Conservation (phyloP, 2,797 vertebrate genomes). For the Botia kubotai region DNA sequence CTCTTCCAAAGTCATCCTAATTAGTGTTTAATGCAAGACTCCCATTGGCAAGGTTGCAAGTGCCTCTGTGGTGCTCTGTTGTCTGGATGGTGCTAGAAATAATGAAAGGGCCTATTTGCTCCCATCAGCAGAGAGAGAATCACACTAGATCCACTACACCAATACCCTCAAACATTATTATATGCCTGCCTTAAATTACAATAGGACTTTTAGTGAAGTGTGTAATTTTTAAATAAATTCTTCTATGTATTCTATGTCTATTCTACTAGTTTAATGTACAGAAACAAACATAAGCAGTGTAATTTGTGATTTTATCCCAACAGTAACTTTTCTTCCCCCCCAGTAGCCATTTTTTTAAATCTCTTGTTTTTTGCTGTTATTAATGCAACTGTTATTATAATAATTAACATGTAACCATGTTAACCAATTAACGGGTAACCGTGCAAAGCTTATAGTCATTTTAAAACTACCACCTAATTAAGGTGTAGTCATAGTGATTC, state of each 20-base stretch:
- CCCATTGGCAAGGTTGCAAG: constrained; percentile 74
- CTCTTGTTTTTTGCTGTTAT: no score
- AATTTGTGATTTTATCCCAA: no score
- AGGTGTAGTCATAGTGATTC: not conserved
- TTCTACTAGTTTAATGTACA: no score
- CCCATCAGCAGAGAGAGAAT: constrained; percentile 63
- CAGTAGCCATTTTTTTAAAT: no score
- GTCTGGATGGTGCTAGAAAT: constrained; percentile 68
- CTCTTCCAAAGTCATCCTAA: constrained; percentile 77
- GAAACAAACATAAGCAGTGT: no score
- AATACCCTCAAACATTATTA: constrained; percentile 64
- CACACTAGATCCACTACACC: constrained; percentile 19
- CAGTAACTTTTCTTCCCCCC: no score
- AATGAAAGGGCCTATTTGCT: constrained; percentile 73
- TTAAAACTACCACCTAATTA: not conserved
- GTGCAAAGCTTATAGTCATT: not conserved
- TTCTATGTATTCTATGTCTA: no score
- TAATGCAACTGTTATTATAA: no score
- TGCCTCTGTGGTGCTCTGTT: constrained; percentile 66
- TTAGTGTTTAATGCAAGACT: constrained; percentile 71
- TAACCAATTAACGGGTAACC: no score
- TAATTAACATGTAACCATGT: no score
- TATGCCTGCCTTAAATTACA: constrained; percentile 73
- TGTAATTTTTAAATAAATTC: not conserved
- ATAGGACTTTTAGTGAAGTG: not conserved